Evolutionary conservation across 2,113 vertebrate genomes (phyloP).

Genomic region (Albula glossodonta): DNA sequence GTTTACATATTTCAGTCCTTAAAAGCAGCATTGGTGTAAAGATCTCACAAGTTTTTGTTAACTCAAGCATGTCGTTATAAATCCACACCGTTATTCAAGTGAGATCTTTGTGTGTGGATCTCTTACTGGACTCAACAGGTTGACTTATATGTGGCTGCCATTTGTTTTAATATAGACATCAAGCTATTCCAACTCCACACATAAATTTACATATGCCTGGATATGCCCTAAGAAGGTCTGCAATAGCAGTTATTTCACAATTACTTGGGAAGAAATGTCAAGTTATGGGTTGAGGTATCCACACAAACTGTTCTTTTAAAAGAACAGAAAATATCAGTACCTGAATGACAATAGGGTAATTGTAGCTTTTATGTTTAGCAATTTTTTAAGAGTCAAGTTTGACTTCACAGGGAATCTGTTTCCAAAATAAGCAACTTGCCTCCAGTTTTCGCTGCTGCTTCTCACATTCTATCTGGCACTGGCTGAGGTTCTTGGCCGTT

Average conservation of each 20-base stretch:
- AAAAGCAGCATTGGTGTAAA: background rate
- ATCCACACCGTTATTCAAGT: background rate
- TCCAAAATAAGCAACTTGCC: slow-evolving; percentile 66
- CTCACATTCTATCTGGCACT: slow-evolving; percentile 93
- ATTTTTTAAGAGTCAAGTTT: background rate
- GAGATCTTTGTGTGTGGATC: background rate
- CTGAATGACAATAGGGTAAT: background rate
- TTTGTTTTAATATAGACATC: background rate
- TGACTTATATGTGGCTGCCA: background rate
- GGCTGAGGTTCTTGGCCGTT: slow-evolving; percentile 83
- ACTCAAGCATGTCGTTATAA: background rate
- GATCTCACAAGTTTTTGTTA: background rate
- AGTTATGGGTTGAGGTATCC: background rate
- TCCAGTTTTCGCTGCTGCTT: slow-evolving; percentile 96
- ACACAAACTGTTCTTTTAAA: background rate
- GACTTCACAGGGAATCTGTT: background rate
- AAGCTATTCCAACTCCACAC: background rate
- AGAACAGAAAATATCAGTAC: background rate
- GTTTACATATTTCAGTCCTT: too few relatives aligned
- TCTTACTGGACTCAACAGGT: background rate
- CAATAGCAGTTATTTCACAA: background rate
- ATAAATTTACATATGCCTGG: background rate
- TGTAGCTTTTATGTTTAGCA: background rate
- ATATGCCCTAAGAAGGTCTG: background rate
- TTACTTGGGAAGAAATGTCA: background rate